A percentile compares a stretch with the other conserved stretches of the same genome.
phyloP scores from a whole-genome alignment of 1,140 invertebrate genomes.

The Latrodectus geometricus region DNA sequence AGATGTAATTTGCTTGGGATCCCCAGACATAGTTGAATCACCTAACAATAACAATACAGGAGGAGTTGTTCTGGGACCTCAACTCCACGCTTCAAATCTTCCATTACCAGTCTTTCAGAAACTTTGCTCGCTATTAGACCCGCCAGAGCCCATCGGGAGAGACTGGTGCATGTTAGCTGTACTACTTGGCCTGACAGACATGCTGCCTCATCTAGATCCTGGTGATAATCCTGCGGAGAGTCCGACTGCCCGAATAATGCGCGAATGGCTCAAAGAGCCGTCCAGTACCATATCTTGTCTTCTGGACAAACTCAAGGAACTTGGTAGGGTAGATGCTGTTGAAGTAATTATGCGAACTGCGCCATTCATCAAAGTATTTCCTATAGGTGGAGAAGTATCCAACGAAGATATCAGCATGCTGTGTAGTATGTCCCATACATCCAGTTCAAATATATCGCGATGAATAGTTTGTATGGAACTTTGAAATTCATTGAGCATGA shows the following conservation, averaged over 20 bases:
- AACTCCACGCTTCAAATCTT: conserved; percentile 72
- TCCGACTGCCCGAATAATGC: conserved; percentile 71
- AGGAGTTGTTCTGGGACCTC: conserved; percentile 67
- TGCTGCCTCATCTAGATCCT: conserved; percentile 72
- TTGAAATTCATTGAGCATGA: not conserved
- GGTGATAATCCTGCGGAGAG: conserved; percentile 68
- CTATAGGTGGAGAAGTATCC: conserved; percentile 38
- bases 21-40: conserved; percentile 69
- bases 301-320: conserved; percentile 71
- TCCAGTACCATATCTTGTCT: conserved; percentile 70
- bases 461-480: not conserved
- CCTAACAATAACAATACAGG: not conserved
- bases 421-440: conserved; percentile 56
- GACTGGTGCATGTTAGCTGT: conserved; percentile 88
- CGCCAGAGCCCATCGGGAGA: conserved; percentile 80
- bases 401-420: conserved; percentile 53
- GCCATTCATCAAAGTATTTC: conserved; percentile 69
- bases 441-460: conserved; percentile 57
- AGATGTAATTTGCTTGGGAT: conserved; percentile 80
- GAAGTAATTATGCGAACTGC: conserved; percentile 71
- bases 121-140: conserved; percentile 78
- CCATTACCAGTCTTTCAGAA: conserved; percentile 71
- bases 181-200: conserved; percentile 76
- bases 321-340: conserved; percentile 72
- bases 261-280: conserved; percentile 70